A percentile compares a stretch with the other conserved stretches of the same genome.
phyloP scores from a whole-genome alignment of 2,888 invertebrate genomes.

The Plagiodera versicolora region DNA sequence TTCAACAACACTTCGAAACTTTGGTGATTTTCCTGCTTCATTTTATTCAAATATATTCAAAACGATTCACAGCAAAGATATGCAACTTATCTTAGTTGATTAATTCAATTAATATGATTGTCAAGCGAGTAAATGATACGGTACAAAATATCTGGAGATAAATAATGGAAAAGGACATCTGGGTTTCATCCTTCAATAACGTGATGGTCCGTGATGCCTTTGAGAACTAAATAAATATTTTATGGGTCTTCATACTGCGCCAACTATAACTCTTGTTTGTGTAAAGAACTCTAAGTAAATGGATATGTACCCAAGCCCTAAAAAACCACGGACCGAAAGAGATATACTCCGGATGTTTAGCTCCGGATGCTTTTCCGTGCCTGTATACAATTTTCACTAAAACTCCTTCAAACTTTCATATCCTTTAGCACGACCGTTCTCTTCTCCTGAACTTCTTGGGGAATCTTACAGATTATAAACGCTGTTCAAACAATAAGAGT shows the following conservation, averaged over 20 bases:
- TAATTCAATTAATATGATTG: conserved; percentile 12
- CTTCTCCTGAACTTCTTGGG: neutral
- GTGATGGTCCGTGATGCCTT: too few species aligned
- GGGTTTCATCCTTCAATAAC: too few species aligned
- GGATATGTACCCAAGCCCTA: too few species aligned
- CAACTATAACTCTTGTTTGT: too few species aligned
- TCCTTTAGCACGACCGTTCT: neutral
- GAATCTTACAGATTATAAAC: neutral
- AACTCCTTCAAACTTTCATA: neutral
- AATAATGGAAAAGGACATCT: too few species aligned
- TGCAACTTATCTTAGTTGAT: too few species aligned
- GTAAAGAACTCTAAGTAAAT: too few species aligned
- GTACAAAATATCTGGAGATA: too few species aligned
- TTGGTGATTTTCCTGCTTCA: neutral
- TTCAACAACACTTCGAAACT: neutral
- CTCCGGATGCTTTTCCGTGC: conserved; percentile 30
- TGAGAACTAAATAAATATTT: too few species aligned
- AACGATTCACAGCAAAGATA: neutral
- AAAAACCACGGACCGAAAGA: conserved; percentile 47
- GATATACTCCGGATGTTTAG: conserved; percentile 48
- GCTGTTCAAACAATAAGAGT: neutral
- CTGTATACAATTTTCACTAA: neutral
- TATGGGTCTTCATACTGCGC: too few species aligned
- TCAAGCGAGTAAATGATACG: too few species aligned
- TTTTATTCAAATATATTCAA: neutral